Base-by-base conservation (phyloP, 37 sponge, comb jelly and placozoan genomes). In the Spongilla lacustris region DNA sequence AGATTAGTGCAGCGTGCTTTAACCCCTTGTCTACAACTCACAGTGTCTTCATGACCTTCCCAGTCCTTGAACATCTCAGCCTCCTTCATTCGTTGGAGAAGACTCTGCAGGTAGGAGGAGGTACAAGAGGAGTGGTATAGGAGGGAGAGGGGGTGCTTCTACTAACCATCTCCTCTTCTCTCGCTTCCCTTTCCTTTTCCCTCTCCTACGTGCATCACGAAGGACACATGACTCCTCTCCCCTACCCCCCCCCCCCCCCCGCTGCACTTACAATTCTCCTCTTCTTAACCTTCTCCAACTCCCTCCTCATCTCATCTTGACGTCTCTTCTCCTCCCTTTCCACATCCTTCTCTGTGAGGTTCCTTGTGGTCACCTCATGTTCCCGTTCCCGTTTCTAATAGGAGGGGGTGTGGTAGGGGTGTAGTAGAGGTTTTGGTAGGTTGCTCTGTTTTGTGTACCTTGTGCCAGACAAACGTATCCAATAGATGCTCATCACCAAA, bases 41-140 rank as follows among this genome's bases (percentile, higher is more conserved):
- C 97, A 50, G 91, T 67, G 36, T 97, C 99, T 80, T 99, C 99
- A 74, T 99, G 96, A 31, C 92, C 74, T 67, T 94, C 94, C 99
- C 99, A 99, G 67, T 95, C 94, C 68, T 94, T 96, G 85, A 99
- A 99, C 86, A 85, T 85, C 38, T 96, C 99, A 25, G 95, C 88
- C 49, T 99, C 99, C 79, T 94, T 99, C 93, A 94, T 83, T 37
- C 96, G 84, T 80, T 96, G 97, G 28, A 94, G 78, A 67, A 91
- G 49, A 21, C 74, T 78, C 94, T 93, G 36, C 35, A 68, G 28
- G n/a, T n/a, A n/a, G n/a, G n/a, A n/a, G n/a, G n/a, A n/a, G n/a
- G n/a, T n/a, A n/a, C n/a, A n/a, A n/a, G n/a, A n/a, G n/a, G n/a
- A n/a, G n/a, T n/a, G n/a, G n/a, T n/a, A n/a, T n/a, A n/a, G n/a